Percentiles rank a stretch among this genome's conserved stretches.
phyloP scores from a whole-genome alignment of 2,797 vertebrate species.

The Propithecus deckenii region DNA sequence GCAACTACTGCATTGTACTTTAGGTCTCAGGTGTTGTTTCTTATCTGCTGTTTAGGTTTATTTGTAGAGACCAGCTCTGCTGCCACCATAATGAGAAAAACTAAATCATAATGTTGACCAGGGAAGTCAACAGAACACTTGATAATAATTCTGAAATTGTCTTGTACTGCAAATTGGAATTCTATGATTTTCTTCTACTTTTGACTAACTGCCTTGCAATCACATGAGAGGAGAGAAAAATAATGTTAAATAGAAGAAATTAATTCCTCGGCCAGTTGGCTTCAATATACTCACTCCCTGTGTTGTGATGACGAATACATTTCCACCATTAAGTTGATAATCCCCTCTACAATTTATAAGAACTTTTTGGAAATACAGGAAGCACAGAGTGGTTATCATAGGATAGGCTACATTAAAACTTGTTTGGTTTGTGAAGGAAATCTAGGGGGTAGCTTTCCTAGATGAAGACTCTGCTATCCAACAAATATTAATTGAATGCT shows the following conservation, averaged over 20 bases:
- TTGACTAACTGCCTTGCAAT: background rate
- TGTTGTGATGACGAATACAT: background rate
- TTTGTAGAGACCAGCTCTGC: constrained; percentile 24
- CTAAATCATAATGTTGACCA: background rate
- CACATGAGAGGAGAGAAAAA: background rate
- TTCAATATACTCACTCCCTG: background rate
- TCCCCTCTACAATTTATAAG: background rate
- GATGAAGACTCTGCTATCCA: constrained; percentile 7
- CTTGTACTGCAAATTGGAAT: background rate
- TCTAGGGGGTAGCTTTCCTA: background rate
- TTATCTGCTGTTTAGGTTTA: background rate
- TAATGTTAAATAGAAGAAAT: background rate
- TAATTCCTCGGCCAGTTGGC: background rate
- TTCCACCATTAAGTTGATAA: background rate
- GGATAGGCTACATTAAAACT: background rate
- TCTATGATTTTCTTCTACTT: constrained; percentile 38
- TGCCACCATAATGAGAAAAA: background rate
- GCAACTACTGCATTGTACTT: background rate
- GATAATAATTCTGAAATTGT: constrained; percentile 33
- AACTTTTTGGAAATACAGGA: background rate
- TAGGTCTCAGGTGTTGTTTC: background rate
- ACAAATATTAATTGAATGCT: background rate
- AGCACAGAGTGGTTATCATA: background rate
- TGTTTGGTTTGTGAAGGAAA: constrained; percentile 34
- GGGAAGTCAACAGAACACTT: background rate